phyloP scores from a whole-genome alignment of 2,888 invertebrate species.

The Chydorus sphaericus region DNA sequence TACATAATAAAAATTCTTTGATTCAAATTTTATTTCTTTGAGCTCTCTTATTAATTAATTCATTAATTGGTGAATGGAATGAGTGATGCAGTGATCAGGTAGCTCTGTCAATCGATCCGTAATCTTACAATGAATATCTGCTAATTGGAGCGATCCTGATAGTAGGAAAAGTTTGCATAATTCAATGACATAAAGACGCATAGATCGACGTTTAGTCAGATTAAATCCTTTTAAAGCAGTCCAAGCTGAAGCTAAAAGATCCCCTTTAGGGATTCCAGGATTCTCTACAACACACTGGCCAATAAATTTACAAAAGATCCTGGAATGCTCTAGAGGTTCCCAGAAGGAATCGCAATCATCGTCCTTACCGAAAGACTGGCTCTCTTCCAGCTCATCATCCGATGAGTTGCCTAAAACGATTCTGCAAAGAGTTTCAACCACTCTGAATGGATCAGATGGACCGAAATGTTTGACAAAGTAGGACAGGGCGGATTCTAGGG shows the following conservation, averaged over 20 bases:
- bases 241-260: neutral
- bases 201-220: neutral
- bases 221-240: too few relatives aligned
- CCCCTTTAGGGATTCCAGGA: too few relatives aligned
- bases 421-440: neutral
- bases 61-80: neutral
- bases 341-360: neutral
- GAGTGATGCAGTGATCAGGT: neutral
- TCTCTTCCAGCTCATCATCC: neutral
- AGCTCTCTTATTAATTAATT: too few relatives aligned
- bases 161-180: neutral
- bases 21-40: too few relatives aligned
- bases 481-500: neutral
- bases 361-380: neutral
- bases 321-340: neutral
- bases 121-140: too few relatives aligned
- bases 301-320: neutral
- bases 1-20: too few relatives aligned
- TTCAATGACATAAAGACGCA: neutral
- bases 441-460: neutral
- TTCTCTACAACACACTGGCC: neutral
- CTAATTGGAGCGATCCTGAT: neutral
- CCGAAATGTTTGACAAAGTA: neutral
- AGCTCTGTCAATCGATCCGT: too few relatives aligned
- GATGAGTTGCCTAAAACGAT: neutral